Evolutionary conservation across 2,113 vertebrate species (phyloP).

Genomic region (Thermophis baileyi): DNA sequence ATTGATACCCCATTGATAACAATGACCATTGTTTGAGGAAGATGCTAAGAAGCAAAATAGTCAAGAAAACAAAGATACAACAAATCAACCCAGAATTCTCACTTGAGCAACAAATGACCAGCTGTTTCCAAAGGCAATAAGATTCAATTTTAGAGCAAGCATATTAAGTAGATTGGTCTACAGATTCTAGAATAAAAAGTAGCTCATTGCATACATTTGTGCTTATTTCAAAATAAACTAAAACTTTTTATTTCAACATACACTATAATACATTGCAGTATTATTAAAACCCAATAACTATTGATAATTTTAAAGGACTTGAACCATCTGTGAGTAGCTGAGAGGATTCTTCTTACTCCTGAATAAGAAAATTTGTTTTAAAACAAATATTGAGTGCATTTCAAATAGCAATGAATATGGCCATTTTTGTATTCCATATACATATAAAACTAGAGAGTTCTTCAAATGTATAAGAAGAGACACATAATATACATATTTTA

Average conservation of each 20-base stretch:
- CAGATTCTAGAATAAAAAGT: not conserved
- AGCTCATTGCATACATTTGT: not conserved
- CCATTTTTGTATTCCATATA: not conserved
- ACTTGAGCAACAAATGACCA: not conserved
- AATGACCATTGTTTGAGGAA: no score
- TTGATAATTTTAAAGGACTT: not conserved
- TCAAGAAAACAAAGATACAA: not conserved
- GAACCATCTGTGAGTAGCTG: not conserved
- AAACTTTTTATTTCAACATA: not conserved
- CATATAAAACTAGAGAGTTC: not conserved
- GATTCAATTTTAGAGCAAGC: not conserved
- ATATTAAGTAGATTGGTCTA: not conserved
- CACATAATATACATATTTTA: not conserved
- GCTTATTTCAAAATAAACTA: not conserved
- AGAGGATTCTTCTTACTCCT: not conserved
- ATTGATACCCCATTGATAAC: no score
- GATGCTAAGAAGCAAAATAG: no score
- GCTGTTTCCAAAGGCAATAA: not conserved
- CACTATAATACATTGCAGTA: not conserved
- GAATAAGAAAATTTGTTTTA: not conserved
- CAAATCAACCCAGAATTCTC: no score
- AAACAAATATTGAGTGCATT: not conserved
- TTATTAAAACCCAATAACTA: conserved; percentile 5
- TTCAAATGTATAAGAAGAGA: not conserved
- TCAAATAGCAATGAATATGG: not conserved